These are phyloP conservation scores for Leptoclinus maculatus DNA, from an alignment of 2,797 vertebrate genomes.

Conservation along the genomic window DNA sequence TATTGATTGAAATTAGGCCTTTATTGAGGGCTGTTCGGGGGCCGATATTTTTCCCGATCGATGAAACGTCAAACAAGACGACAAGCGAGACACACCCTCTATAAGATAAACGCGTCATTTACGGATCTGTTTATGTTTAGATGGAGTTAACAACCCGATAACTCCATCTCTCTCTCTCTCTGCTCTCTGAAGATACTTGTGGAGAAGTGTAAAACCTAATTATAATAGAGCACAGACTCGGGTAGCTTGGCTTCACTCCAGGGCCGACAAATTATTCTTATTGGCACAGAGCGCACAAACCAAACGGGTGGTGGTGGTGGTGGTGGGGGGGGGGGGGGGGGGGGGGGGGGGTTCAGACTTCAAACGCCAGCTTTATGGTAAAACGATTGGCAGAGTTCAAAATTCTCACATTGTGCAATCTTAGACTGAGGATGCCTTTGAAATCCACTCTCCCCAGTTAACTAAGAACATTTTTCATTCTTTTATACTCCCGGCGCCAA, in stretches of 20 bases:
- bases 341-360: slow-evolving; percentile 65
- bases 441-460: slow-evolving; percentile 56
- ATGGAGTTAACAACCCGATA: slow-evolving; percentile 39
- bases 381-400: slow-evolving; percentile 73
- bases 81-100: slow-evolving; percentile 22
- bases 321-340: too few relatives aligned
- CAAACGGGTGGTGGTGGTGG: slow-evolving; percentile 34
- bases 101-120: slow-evolving; percentile 36
- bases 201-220: slow-evolving; percentile 68
- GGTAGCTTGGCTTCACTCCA: slow-evolving; percentile 66
- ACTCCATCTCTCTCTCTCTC: slow-evolving; percentile 43
- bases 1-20: slow-evolving; percentile 44
- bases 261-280: slow-evolving; percentile 73
- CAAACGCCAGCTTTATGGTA: slow-evolving; percentile 76
- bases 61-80: slow-evolving; percentile 41
- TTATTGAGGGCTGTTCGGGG: slow-evolving; percentile 42
- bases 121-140: slow-evolving; percentile 42
- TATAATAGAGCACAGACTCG: slow-evolving; percentile 69
- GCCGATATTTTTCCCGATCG: slow-evolving; percentile 40
- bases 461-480: slow-evolving; percentile 42
- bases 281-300: slow-evolving; percentile 63
- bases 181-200: slow-evolving; percentile 54
- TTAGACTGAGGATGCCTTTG: slow-evolving; percentile 53
- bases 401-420: slow-evolving; percentile 75
- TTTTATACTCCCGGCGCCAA: slow-evolving; percentile 42